Percentiles rank a stretch among this genome's conserved stretches.
Conservation (phyloP, 2,113 vertebrate species). For the Gnathonemus longibarbis region DNA sequence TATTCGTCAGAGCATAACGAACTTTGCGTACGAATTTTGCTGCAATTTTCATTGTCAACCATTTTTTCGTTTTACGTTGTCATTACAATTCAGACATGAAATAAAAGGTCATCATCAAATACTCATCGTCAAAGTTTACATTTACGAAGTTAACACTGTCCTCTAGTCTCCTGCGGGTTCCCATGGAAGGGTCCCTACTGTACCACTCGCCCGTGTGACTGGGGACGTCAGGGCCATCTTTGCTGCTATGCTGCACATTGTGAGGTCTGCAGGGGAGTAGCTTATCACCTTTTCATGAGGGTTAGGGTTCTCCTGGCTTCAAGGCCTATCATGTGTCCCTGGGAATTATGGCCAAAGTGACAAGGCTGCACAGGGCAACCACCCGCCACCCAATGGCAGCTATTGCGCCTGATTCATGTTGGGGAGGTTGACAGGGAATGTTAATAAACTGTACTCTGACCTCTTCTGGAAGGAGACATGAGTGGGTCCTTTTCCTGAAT, state of each 20-base stretch:
- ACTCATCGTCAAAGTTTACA: too few species aligned
- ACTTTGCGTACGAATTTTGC: too few species aligned
- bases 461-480: neutral
- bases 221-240: neutral
- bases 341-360: neutral
- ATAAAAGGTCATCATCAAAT: too few species aligned
- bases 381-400: neutral
- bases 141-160: too few species aligned
- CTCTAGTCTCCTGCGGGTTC: neutral
- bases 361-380: neutral
- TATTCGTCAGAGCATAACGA: too few species aligned
- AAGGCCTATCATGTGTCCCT: neutral
- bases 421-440: neutral
- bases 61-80: too few species aligned
- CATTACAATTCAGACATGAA: too few species aligned
- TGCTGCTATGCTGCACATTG: neutral
- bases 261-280: neutral
- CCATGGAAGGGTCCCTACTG: neutral
- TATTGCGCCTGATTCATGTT: neutral
- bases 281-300: neutral
- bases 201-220: too few species aligned
- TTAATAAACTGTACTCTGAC: neutral
- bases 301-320: neutral
- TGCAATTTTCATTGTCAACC: too few species aligned
- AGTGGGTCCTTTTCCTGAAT: neutral